phyloP scores from a whole-genome alignment of 2,888 invertebrate species.

The Hypsopygia costalis region DNA sequence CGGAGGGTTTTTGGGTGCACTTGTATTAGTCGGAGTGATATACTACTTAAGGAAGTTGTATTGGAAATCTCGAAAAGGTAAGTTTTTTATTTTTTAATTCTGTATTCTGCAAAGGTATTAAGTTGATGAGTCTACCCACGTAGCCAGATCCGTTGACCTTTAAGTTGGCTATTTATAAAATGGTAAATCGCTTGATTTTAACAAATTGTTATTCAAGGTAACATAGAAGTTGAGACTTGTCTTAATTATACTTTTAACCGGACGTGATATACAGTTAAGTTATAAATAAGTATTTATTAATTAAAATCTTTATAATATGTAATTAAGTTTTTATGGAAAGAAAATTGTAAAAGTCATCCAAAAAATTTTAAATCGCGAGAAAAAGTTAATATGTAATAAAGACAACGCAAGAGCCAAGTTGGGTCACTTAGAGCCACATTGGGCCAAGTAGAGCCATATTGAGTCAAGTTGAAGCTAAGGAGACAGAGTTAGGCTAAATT shows the following conservation, averaged over 20 bases:
- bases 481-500: no score
- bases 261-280: not conserved
- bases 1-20: conserved; percentile 84
- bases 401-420: no score
- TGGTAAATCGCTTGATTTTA: conserved; percentile 9
- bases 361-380: no score
- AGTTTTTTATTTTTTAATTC: conserved; percentile 25
- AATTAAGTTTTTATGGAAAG: no score
- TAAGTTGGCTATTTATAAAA: conserved; percentile 7
- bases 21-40: conserved; percentile 79
- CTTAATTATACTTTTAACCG: not conserved
- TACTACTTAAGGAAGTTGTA: conserved; percentile 82
- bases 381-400: no score
- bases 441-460: no score
- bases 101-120: not conserved
- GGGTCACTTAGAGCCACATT: no score
- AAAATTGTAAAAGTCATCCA: no score
- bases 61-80: conserved; percentile 82
- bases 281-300: no score
- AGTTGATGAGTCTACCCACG: conserved; percentile 7
- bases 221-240: conserved; percentile 1
- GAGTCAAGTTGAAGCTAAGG: no score
- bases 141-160: conserved; percentile 5
- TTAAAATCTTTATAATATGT: no score
- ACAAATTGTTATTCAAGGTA: conserved; percentile 8